Percentiles rank a stretch among this genome's conserved stretches.
phyloP scores from a whole-genome alignment of 2,797 vertebrate genomes.

The Neomorphus geoffroyi region DNA sequence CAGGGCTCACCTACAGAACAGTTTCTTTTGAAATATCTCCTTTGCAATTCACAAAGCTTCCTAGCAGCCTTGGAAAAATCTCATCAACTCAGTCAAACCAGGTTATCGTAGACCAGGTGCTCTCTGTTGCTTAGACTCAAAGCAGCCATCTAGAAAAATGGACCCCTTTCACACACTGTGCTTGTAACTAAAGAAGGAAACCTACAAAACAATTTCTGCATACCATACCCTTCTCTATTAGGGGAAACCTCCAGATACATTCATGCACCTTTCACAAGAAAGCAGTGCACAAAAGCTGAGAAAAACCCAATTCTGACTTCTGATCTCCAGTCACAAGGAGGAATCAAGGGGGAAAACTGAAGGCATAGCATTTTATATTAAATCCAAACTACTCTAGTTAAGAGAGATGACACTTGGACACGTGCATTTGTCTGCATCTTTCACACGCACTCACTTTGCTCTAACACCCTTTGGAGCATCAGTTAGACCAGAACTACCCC shows the following conservation, averaged over 20 bases:
- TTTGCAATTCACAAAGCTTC: conserved; percentile 24
- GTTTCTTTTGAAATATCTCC: background rate
- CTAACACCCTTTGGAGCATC: background rate
- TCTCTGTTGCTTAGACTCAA: background rate
- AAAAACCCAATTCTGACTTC: background rate
- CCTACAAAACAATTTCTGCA: background rate
- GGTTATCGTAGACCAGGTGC: background rate
- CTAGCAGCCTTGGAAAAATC: background rate
- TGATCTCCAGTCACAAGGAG: background rate
- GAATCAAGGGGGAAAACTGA: background rate
- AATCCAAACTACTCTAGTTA: background rate
- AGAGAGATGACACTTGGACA: background rate
- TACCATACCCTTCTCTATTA: background rate
- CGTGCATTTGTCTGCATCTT: background rate
- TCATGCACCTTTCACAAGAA: background rate
- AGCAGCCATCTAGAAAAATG: background rate
- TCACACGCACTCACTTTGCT: rapidly evolving
- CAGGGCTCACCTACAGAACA: background rate
- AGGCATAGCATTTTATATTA: background rate
- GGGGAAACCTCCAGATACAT: background rate
- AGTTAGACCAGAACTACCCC: background rate
- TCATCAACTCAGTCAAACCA: background rate
- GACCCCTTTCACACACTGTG: background rate
- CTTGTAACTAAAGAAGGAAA: background rate
- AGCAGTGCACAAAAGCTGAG: background rate